These are phyloP conservation scores for Thaleichthys pacificus DNA, from an alignment of 2,797 vertebrate species.

Conservation along the genomic window DNA sequence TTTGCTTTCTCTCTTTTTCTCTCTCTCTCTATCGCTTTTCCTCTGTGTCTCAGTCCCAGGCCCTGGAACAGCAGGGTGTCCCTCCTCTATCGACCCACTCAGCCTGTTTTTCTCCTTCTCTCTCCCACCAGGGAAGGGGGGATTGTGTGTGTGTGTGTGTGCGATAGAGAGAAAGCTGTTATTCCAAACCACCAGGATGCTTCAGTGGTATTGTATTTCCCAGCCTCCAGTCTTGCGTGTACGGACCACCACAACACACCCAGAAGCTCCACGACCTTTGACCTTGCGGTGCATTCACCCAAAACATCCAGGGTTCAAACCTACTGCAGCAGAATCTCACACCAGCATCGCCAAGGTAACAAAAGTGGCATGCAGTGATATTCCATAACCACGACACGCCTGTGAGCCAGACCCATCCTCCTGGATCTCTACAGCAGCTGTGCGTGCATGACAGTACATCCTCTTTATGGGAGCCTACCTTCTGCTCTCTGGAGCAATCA, in stretches of 20 bases:
- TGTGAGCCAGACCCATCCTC: too few species aligned
- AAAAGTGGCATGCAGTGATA: too few species aligned
- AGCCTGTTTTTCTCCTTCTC: slow-evolving; percentile 43
- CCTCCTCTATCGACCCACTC: slow-evolving; percentile 47
- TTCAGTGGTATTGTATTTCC: slow-evolving; percentile 3
- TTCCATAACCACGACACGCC: too few species aligned
- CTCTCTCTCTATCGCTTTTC: slow-evolving; percentile 44
- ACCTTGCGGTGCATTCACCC: neutral
- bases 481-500: neutral
- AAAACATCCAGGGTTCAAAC: neutral
- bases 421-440: neutral
- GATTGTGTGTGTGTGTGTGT: slow-evolving; percentile 21
- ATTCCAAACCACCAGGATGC: slow-evolving; percentile 30
- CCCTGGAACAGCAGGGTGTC: slow-evolving; percentile 49
- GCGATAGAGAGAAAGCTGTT: slow-evolving; percentile 19
- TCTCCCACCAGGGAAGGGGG: slow-evolving; percentile 31
- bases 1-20: slow-evolving; percentile 22
- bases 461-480: too few species aligned
- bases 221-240: neutral
- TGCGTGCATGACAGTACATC: neutral
- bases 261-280: neutral
- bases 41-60: slow-evolving; percentile 42
- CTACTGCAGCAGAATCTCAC: neutral
- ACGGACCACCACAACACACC: neutral
- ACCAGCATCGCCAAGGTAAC: neutral